A percentile compares a stretch with the other conserved stretches of the same genome.
phyloP scores from a whole-genome alignment of 2,113 vertebrate genomes.

The Podarcis raffonei region DNA sequence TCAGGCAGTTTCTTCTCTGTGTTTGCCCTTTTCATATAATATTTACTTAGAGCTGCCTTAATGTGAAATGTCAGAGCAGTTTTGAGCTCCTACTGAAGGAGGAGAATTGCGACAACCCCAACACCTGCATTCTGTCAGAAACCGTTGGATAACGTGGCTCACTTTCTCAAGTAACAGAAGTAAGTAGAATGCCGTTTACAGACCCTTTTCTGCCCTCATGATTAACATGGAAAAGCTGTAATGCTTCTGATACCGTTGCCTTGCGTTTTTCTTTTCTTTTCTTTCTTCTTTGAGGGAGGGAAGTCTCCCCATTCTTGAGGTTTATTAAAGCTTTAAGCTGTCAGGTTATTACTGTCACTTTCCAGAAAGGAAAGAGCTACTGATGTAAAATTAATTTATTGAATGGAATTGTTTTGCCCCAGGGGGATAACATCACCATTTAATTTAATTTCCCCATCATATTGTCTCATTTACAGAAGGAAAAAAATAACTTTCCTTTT shows the following conservation, averaged over 20 bases:
- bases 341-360: constrained; percentile 84
- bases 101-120: constrained; percentile 64
- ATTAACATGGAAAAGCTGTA: constrained; percentile 66
- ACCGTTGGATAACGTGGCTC: constrained; percentile 65
- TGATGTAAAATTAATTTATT: constrained; percentile 87
- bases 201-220: constrained; percentile 60
- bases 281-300: constrained; percentile 47
- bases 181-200: constrained; percentile 74
- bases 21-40: constrained; percentile 70
- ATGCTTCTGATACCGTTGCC: constrained; percentile 60
- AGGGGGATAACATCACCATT: constrained; percentile 82
- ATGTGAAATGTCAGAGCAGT: constrained; percentile 72
- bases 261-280: constrained; percentile 19
- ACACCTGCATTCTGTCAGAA: constrained; percentile 73
- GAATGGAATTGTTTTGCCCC: constrained; percentile 84
- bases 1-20: constrained; percentile 50
- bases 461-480: constrained; percentile 80
- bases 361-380: constrained; percentile 78
- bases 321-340: constrained; percentile 84
- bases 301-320: constrained; percentile 73
- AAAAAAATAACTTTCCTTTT: constrained; percentile 75
- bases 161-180: constrained; percentile 71
- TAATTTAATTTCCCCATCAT: constrained; percentile 85
- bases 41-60: constrained; percentile 72
- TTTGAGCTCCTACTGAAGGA: constrained; percentile 72